Evolutionary conservation across 2,797 vertebrate genomes (phyloP), one percentile per base, ranked within the genome.

Genomic region (Helostoma temminkii): DNA sequence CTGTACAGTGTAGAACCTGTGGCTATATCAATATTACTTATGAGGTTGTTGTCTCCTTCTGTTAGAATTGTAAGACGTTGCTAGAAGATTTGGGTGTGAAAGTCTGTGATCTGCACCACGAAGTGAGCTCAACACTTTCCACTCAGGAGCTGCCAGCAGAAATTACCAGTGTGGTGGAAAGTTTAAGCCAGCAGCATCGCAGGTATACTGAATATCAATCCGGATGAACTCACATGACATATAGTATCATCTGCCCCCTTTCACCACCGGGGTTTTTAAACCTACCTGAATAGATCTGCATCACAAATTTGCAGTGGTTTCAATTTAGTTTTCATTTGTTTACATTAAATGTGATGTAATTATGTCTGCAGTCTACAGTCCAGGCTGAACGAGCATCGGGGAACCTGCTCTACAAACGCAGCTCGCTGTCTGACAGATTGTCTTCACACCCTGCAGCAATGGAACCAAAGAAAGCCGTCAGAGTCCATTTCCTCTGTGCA

Each of bases 101-200:
- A 69, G 88, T 94, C 63, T 24, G 81, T 0, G 83, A 89, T n/a
- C 72, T 95, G 39, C 39, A 83, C 22, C 80, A 88, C 67, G 90
- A 92, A 28, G 66, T 92, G 0, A 68, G 43, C 4, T 67, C 77
- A 10, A 36, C 63, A 3, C 64, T 79, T 0, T 37, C 55, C 5
- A 62, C 81, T 3, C 87, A 84, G 1, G 89, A 91, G 53, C 82
- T 87, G 46, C 90, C 92, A 3, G 45, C 70, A 56, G 88, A 93
- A 30, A 82, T 92, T 0, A 37, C 78, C 32, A 83, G 80, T 4
- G 19, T 57, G 21, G 77, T 91, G 14, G 81, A 91, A 36, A 81
- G 88, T 1, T 77, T 93, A 19, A 66, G 69, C n/a, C 89, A 93
- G 53, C 84, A 93, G 41, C 89, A 91, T n/a, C 84, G 91, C 89